Base-by-base conservation (phyloP, 2,113 vertebrate genomes). In the Bostrychus sinensis region DNA sequence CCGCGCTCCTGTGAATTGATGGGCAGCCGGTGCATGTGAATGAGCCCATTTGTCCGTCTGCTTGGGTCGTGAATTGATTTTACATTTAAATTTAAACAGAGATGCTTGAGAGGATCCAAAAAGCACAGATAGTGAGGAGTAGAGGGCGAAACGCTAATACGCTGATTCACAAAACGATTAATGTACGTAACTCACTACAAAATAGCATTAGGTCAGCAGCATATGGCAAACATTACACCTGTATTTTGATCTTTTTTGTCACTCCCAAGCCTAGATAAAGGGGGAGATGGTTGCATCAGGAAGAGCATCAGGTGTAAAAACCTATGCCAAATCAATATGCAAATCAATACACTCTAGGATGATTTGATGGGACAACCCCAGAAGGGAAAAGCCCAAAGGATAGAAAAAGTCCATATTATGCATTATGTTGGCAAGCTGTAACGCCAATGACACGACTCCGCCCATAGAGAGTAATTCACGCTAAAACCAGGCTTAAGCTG, bases 401-500 rank as follows among this genome's bases (percentile, higher is more conserved):
- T n/a, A 43, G 17, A 5, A 51, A 28, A 51, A 51, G 13, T 5
- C 12, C 13, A 5, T 5, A 39, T 4, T 3, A 51, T 30, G 30
- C 30, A n/a, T n/a, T n/a, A 32, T 3, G 30, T 10, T 51, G 25
- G 26, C 48, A 56, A 70, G 57, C 67, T 72, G 42, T 66, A 75
- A 70, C 82, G 25, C 67, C 58, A 75, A 54, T 50, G 53, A 77
- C 56, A 78, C 2, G 13, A 66, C 73, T 78, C 70, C 77, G 63
- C 77, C 70, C 70, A 11, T 8, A 54, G 68, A 77, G 19, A 60
- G 54, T 68, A 78, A 87, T 73, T 81, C 76, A 80, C 56, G 69
- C 30, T 80, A 64, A 83, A 79, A 86, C 63, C 80, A 68, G 74
- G 70, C 66, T 75, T 75, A 73, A 78, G 58, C 74, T 12, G 74